Percentiles rank a stretch among this genome's conserved stretches.
Conservation (phyloP, 2,113 vertebrate genomes). For the Leptodactylus fuscus region DNA sequence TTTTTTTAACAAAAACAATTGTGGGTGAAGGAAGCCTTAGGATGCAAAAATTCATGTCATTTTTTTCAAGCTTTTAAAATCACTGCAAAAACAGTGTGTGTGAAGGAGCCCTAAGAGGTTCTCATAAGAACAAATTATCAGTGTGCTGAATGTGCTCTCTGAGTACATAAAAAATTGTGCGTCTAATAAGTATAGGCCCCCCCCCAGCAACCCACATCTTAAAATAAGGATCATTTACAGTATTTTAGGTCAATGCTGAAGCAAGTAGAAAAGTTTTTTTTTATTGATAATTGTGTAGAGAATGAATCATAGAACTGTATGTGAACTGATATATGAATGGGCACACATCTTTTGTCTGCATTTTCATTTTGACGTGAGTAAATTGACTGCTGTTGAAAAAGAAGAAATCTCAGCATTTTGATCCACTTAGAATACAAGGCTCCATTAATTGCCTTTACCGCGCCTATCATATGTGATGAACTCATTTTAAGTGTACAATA, state of each 20-base stretch:
- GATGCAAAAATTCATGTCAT: no score
- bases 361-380: conserved; percentile 19
- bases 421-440: background rate
- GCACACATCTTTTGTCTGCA: background rate
- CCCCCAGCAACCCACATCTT: background rate
- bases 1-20: no score
- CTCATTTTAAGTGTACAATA: conserved; percentile 30
- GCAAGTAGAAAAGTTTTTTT: background rate
- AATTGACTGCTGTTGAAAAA: conserved; percentile 15
- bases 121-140: no score
- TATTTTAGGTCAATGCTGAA: conserved; percentile 4
- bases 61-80: no score
- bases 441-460: conserved; percentile 33
- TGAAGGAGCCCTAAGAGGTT: no score
- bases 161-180: background rate
- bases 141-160: no score
- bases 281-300: conserved; percentile 13
- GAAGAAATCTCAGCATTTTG: conserved; percentile 8
- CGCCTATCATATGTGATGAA: conserved; percentile 28
- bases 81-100: no score
- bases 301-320: background rate
- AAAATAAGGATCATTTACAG: background rate
- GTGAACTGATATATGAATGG: background rate
- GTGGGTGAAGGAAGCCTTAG: no score
- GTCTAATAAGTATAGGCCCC: background rate